Evolutionary conservation across 2,888 invertebrate genomes (phyloP).

Genomic region (Campoplex nolae): DNA sequence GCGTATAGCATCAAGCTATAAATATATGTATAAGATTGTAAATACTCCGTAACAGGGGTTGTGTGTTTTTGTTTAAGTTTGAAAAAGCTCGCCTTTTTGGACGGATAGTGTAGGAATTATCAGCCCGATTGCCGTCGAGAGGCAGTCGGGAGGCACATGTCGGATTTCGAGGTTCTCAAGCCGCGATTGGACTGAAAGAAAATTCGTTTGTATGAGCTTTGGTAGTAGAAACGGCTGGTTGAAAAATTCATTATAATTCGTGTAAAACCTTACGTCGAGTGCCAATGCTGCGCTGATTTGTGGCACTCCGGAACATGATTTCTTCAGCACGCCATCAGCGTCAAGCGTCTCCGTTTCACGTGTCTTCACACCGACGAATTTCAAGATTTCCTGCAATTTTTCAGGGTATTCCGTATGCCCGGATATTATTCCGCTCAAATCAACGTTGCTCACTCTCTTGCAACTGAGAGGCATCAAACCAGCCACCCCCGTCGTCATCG

Average conservation of each 20-base stretch:
- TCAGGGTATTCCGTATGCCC: constrained; percentile 87
- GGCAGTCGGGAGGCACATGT: constrained; percentile 72
- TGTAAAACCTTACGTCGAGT: not conserved
- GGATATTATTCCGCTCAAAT: constrained; percentile 86
- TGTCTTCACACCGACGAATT: constrained; percentile 81
- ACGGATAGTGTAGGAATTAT: constrained; percentile 58
- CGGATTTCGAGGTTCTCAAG: constrained; percentile 75
- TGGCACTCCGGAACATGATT: constrained; percentile 80
- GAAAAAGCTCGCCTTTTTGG: constrained; percentile 56
- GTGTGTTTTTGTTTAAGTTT: not conserved
- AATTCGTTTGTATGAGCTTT: not conserved
- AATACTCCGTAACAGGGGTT: constrained; percentile 16
- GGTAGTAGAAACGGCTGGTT: not conserved
- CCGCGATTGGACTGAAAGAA: constrained; percentile 68
- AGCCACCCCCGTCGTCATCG: constrained; percentile 87
- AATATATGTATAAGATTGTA: constrained; percentile 35
- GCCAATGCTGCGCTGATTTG: constrained; percentile 39
- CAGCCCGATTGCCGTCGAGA: constrained; percentile 52
- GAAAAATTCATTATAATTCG: not conserved
- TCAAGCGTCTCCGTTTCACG: constrained; percentile 73
- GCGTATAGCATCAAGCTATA: constrained; percentile 48
- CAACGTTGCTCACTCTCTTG: constrained; percentile 87
- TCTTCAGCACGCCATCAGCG: constrained; percentile 75
- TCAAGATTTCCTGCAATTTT: constrained; percentile 86
- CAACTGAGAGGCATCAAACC: constrained; percentile 87